Evolutionary conservation across 2,113 vertebrate genomes (phyloP).

Genomic region (Varanus komodoensis): DNA sequence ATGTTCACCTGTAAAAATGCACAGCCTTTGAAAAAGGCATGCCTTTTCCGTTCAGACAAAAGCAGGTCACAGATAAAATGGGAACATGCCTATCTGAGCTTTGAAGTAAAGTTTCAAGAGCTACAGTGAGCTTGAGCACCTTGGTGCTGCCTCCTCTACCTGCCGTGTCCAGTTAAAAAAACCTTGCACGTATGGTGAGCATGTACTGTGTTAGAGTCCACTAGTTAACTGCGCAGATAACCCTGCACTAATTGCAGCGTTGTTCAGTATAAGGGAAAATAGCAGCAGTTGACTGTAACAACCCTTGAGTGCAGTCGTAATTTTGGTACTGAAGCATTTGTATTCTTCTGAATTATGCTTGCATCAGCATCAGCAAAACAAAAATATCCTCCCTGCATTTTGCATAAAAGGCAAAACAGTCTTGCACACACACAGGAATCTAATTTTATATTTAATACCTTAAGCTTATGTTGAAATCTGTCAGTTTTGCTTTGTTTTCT

Average conservation of each 20-base stretch:
- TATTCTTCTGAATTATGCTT: constrained; percentile 2
- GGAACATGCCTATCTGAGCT: too few relatives aligned
- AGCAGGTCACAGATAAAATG: too few relatives aligned
- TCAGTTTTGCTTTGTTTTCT: constrained; percentile 30
- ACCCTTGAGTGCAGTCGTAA: not conserved
- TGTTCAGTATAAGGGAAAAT: not conserved
- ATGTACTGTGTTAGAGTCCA: not conserved
- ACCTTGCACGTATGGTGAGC: not conserved
- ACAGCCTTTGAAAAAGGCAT: too few relatives aligned
- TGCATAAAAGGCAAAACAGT: not conserved
- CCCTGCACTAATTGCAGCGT: not conserved
- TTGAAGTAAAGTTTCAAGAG: too few relatives aligned
- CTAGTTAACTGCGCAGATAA: not conserved
- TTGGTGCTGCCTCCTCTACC: too few relatives aligned
- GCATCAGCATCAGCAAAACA: not conserved
- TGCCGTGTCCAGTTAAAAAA: too few relatives aligned
- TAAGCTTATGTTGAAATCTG: constrained; percentile 31
- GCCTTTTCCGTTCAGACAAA: too few relatives aligned
- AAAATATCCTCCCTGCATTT: not conserved
- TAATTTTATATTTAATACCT: not conserved
- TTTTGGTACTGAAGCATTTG: not conserved
- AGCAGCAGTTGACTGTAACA: not conserved
- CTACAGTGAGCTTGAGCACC: too few relatives aligned
- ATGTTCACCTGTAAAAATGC: too few relatives aligned
- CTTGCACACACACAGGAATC: constrained; percentile 3